A percentile compares a stretch with the other conserved stretches of the same genome.
Evolutionary conservation across 1,140 invertebrate species (phyloP).

Genomic region (Aphelinus atriplicis): DNA sequence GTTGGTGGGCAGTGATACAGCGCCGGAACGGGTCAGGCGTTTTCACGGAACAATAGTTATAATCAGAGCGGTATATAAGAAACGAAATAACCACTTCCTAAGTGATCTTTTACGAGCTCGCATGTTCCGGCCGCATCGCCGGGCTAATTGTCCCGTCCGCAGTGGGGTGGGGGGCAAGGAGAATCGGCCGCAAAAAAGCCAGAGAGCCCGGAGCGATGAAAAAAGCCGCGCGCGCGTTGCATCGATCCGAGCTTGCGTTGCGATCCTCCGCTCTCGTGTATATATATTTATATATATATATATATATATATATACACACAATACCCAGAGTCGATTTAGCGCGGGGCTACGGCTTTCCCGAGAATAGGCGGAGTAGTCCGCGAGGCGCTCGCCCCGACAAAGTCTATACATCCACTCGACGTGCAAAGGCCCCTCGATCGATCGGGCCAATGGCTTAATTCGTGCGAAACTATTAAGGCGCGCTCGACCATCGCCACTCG

Average conservation of each 20-base stretch:
- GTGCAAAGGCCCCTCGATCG: background rate
- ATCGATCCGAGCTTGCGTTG: too few relatives aligned
- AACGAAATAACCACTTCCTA: constrained; percentile 26
- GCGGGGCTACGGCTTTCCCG: too few relatives aligned
- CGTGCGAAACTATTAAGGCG: constrained; percentile 34
- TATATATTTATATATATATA: too few relatives aligned
- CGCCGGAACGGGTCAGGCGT: background rate
- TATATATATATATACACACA: too few relatives aligned
- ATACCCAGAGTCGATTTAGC: too few relatives aligned
- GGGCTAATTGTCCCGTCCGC: constrained; percentile 9
- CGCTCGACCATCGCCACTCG: background rate
- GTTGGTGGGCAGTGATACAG: too few relatives aligned
- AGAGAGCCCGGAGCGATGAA: constrained; percentile 2
- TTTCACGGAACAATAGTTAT: constrained; percentile 23
- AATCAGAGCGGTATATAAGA: background rate
- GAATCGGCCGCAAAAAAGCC: background rate
- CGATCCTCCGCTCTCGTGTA: too few relatives aligned
- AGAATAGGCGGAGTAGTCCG: background rate
- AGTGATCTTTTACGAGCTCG: constrained; percentile 27
- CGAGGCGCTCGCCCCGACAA: background rate
- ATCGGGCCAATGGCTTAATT: constrained; percentile 35
- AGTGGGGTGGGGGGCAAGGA: background rate
- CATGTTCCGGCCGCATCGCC: constrained; percentile 7
- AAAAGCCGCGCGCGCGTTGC: too few relatives aligned
- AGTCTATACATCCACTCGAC: too few relatives aligned